Evolutionary conservation across 2,888 invertebrate species (phyloP), one percentile per base, ranked within the genome.

Genomic region (Cantharis nigra): DNA sequence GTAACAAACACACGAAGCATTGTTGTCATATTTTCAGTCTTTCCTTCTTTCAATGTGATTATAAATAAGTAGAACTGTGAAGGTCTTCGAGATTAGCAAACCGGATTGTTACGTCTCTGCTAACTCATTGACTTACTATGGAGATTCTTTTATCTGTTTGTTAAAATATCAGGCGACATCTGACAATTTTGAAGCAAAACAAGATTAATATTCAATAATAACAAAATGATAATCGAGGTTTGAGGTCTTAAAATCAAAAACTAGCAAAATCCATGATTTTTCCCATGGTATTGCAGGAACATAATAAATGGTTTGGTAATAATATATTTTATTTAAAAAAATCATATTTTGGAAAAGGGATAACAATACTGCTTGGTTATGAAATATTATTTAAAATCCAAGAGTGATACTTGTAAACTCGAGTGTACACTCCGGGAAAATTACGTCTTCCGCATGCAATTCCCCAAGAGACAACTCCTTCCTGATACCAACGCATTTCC

Each of bases 391-490:
- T 90, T 79, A 92, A 91, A 26, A 96, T 91, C 96, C 96, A 96
- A 72, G 93, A 93, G 7, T 94, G 86, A 84, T 94, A 94, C 82
- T 91, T 90, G 0, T 92, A 90, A 13, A 94, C 93, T 79, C 94
- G 89, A 0, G 94, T 94, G 84, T 94, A 94, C 7, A 94, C 94
- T 1, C 94, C 94, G 0, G 94, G 94, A 83, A 93, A 93, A 0
- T 93, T 93, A 7, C 92, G 92, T 79, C 93, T 88, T 0, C 93
- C 94, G 84, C 94, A 94, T 2, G 94, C 94, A 0, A 96, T 94
- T 11, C 96, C 96, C 96, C 96, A 96, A 0, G 95, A 96, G 0
- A 96, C 96, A 82, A 96, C 94, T 63, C 94, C 94, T 94, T 76
- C 74, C 20, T 74, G 73, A 63, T 69, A 64, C 70, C 73, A 76